Base-by-base conservation (phyloP, 2,797 vertebrate species). In the Ctenopoma multispine region DNA sequence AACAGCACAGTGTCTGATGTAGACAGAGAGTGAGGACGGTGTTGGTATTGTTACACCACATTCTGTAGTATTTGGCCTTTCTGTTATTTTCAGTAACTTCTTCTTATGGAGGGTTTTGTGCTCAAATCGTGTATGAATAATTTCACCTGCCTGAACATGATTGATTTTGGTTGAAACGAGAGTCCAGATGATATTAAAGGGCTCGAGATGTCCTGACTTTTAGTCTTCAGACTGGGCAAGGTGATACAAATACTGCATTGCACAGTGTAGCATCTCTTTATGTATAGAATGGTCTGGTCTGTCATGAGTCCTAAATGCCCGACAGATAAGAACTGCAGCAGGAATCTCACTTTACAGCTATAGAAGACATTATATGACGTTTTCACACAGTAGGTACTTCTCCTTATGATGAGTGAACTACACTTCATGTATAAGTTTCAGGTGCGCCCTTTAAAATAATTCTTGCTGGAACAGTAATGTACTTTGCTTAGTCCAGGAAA, bases 321-420 rank as follows among this genome's bases (percentile, higher is more conserved):
- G n/a, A n/a, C n/a, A n/a, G n/a, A n/a, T n/a, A n/a, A n/a, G n/a
- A n/a, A n/a, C n/a, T n/a, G n/a, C n/a, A n/a, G n/a, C n/a, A n/a
- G 20, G 18, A 41, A 57, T 12, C 27, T 46, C 7, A 21, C 21
- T 27, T 43, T 44, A 38, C 9, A 63, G 23, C 21, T 8, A 40
- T 56, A 66, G 57, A 67, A 60, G 24, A 27, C 43, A 12, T 46
- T 10, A 23, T 36, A 14, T 41, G 15, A 41, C 40, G 20, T 43
- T 53, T 55, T 67, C 54, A 13, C 21, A 23, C 10, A 36, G 23
- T 61, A 13, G 55, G 3, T 3, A 8, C 21, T 5, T 13, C 7
- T 18, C 5, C 2, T n/a, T 2, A 4, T 38, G 9, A 47, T 36
- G 13, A 17, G 17, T 4, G 27, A 34, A n/a, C n/a, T n/a, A n/a